Base-by-base conservation (phyloP, 2,113 vertebrate genomes). In the Engraulis encrasicolus region DNA sequence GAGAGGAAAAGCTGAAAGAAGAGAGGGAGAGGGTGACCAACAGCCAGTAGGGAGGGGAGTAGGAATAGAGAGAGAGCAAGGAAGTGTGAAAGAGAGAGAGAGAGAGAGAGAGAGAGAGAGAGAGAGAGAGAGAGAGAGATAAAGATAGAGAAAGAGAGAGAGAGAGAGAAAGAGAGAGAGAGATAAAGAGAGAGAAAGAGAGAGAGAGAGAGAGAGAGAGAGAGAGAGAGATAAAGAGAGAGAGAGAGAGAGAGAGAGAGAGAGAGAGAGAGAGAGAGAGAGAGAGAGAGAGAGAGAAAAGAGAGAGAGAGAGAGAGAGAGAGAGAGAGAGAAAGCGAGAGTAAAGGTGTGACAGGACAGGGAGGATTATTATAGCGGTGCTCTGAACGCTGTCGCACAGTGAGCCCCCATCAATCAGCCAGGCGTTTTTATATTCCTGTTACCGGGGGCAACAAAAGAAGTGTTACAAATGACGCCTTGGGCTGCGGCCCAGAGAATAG, bases 381-480 rank as follows among this genome's bases (percentile, higher is more conserved):
- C n/a, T 27, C n/a, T 23, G 37, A 6, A 61, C 14, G 50, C 78
- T 27, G 40, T n/a, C 38, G 38, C 58, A 54, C 49, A 19, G n/a
- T 58, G 23, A 1, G 2, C n/a, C 52, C 40, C 49, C 38, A 83
- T 88, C 78, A 85, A 85, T 87, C 85, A 87, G 37, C 58, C 0
- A 0, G 38, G 58, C 27, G 20, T 38, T 83, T 92, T 87, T 89
- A 87, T 84, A 85, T 48, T 78, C 38, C 31, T 50, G 11, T 83
- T 82, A 54, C 82, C 82, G 83, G 82, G 77, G 58, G 50, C 50
- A 14, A 45, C 50, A 54, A 81, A 85, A 9, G 36, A 85, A 34
- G 58, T 82, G 78, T 86, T 83, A 66, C 81, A 89, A 90, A 86
- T 84, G 80, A 89, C 83, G 80, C 58, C 78, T 40, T 87, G 85